phyloP scores from a whole-genome alignment of 1,140 invertebrate genomes.

The Neocloeon triangulifer region DNA sequence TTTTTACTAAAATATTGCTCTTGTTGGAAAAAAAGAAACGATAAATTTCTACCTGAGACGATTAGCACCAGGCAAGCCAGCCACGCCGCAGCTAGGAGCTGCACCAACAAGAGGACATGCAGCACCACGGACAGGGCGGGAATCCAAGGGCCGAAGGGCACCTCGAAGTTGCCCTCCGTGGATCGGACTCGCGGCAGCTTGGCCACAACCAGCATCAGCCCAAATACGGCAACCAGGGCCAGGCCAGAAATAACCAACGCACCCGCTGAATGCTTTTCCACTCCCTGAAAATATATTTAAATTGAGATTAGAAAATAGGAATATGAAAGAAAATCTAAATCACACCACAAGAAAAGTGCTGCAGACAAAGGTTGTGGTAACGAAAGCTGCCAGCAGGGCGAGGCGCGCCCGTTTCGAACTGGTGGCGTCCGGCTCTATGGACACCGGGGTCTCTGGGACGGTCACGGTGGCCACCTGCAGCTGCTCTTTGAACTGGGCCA shows the following conservation, averaged over 20 bases:
- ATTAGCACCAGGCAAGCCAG: background rate
- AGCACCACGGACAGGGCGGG: conserved; percentile 1
- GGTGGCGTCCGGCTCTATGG: too few relatives aligned
- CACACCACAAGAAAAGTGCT: too few relatives aligned
- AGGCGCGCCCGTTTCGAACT: too few relatives aligned
- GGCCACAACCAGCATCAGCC: background rate
- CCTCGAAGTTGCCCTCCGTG: background rate
- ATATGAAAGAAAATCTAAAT: too few relatives aligned
- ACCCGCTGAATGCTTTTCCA: too few relatives aligned
- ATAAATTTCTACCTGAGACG: background rate
- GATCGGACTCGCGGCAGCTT: conserved; percentile 1
- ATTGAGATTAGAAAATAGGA: too few relatives aligned
- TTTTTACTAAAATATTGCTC: background rate
- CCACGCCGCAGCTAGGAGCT: conserved; percentile 1
- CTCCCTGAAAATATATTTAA: too few relatives aligned
- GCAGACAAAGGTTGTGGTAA: too few relatives aligned
- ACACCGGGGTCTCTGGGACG: too few relatives aligned
- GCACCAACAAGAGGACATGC: background rate
- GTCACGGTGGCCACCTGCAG: background rate
- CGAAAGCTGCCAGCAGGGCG: too few relatives aligned
- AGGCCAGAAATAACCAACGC: too few relatives aligned
- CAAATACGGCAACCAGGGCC: conserved; percentile 2
- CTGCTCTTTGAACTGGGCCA: conserved; percentile 4
- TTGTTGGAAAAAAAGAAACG: background rate
- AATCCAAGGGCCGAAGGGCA: conserved; percentile 2